Evolutionary conservation across 2,113 vertebrate genomes (phyloP).

Genomic region (Leuciscus idus): DNA sequence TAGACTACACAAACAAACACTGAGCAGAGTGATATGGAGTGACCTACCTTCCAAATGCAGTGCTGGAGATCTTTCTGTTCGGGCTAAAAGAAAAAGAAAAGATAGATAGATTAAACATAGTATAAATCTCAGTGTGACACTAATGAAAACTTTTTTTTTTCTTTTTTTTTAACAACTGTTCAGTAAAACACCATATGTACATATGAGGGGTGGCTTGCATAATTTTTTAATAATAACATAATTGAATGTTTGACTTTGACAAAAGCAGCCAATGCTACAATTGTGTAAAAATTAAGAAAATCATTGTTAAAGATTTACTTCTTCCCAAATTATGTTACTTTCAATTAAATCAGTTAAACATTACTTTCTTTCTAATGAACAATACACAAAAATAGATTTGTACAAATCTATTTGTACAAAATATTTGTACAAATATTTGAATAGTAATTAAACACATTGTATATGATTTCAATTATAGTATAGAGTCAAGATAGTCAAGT

Average conservation of each 20-base stretch:
- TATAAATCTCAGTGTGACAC: background rate
- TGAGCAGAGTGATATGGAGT: constrained; percentile 17
- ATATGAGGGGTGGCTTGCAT: background rate
- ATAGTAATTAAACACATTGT: background rate
- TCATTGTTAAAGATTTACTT: no score
- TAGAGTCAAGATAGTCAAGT: background rate
- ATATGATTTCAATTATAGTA: background rate
- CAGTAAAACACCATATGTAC: background rate
- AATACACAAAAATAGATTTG: background rate
- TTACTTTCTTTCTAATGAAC: background rate
- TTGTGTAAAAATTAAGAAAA: background rate
- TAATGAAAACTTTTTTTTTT: background rate
- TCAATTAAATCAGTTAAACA: background rate
- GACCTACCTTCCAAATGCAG: constrained; percentile 94
- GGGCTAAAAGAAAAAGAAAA: constrained; percentile 75
- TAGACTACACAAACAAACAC: constrained; percentile 21
- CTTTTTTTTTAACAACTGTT: background rate
- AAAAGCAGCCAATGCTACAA: background rate
- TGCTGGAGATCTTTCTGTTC: constrained; percentile 95
- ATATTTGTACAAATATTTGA: background rate
- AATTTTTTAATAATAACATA: background rate
- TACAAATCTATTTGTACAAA: no score
- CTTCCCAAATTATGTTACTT: no score
- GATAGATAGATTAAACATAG: background rate
- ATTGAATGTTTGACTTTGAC: background rate